phyloP scores from a whole-genome alignment of 2,113 vertebrate genomes.

The Serinus canaria region DNA sequence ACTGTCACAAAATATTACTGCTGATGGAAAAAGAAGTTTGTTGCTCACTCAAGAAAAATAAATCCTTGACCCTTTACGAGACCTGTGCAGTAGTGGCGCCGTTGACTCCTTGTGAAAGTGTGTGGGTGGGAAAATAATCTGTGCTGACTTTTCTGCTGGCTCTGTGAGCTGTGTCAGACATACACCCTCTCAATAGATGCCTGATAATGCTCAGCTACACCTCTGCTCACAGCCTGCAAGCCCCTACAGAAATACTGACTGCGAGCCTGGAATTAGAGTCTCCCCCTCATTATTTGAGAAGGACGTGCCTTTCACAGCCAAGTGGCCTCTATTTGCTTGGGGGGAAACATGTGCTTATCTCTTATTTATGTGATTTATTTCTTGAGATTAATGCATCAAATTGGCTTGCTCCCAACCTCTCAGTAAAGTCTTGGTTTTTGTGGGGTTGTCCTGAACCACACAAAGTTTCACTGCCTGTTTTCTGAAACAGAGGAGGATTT shows the following conservation, averaged over 20 bases:
- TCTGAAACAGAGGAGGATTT: conserved; percentile 13
- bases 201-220: conserved; percentile 40
- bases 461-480: neutral
- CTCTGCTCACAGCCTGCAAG: conserved; percentile 10
- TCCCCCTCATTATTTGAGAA: conserved; percentile 44
- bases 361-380: conserved; percentile 38
- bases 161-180: neutral
- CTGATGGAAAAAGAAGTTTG: neutral
- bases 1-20: neutral
- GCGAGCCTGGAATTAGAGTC: neutral
- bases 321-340: conserved; percentile 32
- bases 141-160: conserved; percentile 8
- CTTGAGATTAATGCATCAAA: conserved; percentile 38
- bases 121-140: conserved; percentile 53
- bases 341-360: conserved; percentile 45
- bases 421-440: neutral
- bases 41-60: conserved; percentile 38
- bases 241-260: conserved; percentile 11
- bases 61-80: conserved; percentile 51
- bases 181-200: neutral
- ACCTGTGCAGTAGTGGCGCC: conserved; percentile 49
- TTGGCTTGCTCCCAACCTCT: conserved; percentile 26
- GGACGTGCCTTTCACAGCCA: conserved; percentile 61
- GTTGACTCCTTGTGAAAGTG: conserved; percentile 35
- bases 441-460: neutral